phyloP scores from a whole-genome alignment of 2,113 vertebrate species.

The Zootoca vivipara region DNA sequence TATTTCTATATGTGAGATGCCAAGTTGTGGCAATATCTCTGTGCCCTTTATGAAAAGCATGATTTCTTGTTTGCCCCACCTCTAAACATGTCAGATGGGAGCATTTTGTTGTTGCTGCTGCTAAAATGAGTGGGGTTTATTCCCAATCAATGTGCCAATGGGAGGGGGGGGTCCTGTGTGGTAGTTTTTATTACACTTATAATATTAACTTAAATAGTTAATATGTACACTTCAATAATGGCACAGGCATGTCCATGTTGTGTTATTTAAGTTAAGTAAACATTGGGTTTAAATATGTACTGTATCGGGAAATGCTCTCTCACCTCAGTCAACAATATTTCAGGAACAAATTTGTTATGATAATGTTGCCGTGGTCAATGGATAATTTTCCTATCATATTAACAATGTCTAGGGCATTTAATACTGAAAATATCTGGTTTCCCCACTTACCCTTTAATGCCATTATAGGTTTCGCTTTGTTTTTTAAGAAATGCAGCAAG shows the following conservation, averaged over 20 bases:
- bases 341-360: background rate
- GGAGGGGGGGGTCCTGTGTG: constrained; percentile 17
- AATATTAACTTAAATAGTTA: constrained; percentile 71
- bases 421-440: background rate
- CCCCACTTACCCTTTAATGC: background rate
- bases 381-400: background rate
- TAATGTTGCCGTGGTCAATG: background rate
- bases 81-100: background rate
- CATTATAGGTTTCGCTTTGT: background rate
- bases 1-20: constrained; percentile 48
- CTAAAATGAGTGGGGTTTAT: background rate
- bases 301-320: background rate
- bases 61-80: constrained; percentile 42
- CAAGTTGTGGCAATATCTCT: constrained; percentile 39
- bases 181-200: constrained; percentile 59
- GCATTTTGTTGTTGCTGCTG: background rate
- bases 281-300: background rate
- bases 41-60: constrained; percentile 60
- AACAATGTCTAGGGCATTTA: background rate
- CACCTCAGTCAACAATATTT: background rate
- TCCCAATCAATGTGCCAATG: background rate
- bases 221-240: constrained; percentile 74
- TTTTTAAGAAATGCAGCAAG: background rate
- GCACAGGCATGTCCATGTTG: constrained; percentile 15
- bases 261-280: background rate